These are phyloP conservation scores for Silurus lanzhouensis DNA, from an alignment of 2,797 vertebrate species.

Conservation along the genomic window DNA sequence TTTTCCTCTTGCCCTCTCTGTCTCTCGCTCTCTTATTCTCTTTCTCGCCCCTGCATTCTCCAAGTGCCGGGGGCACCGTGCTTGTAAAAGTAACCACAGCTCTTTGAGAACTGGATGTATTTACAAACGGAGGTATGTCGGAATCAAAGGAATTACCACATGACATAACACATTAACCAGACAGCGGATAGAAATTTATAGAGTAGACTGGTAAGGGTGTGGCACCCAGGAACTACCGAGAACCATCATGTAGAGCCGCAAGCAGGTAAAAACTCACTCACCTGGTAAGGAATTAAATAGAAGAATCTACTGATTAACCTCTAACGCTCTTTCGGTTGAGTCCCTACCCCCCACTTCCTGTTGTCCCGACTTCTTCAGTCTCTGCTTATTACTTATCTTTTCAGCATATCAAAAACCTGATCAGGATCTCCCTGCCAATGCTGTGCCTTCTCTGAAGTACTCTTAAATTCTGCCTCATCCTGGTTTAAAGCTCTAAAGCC, in stretches of 20 bases:
- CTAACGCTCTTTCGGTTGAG: slow-evolving; percentile 64
- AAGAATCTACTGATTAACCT: slow-evolving; percentile 65
- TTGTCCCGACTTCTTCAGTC: slow-evolving; percentile 33
- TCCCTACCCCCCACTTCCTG: slow-evolving; percentile 64
- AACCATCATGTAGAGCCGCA: slow-evolving; percentile 70
- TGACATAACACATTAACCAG: slow-evolving; percentile 99
- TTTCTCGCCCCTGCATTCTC: slow-evolving; percentile 76
- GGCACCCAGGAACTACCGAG: slow-evolving; percentile 72
- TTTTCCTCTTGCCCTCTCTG: slow-evolving; percentile 61
- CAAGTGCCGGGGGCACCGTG: slow-evolving; percentile 88
- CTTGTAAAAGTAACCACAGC: slow-evolving; percentile 94
- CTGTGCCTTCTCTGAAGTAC: slow-evolving; percentile 55
- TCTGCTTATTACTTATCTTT: slow-evolving; percentile 44
- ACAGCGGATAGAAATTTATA: slow-evolving; percentile 94
- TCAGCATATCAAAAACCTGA: slow-evolving; percentile 39
- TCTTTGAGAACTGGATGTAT: slow-evolving; percentile 98
- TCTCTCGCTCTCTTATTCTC: slow-evolving; percentile 65
- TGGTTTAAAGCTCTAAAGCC: slow-evolving; percentile 55
- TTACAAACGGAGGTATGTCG: slow-evolving; percentile 98
- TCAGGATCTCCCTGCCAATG: slow-evolving; percentile 33
- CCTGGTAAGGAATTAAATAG: slow-evolving; percentile 65
- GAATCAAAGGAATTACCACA: slow-evolving; percentile 99
- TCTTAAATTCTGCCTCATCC: slow-evolving; percentile 33
- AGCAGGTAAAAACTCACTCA: slow-evolving; percentile 71
- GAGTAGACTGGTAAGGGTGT: slow-evolving; percentile 82